Evolutionary conservation across 2,797 vertebrate genomes (phyloP).

Genomic region (Pelochelys cantorii): DNA sequence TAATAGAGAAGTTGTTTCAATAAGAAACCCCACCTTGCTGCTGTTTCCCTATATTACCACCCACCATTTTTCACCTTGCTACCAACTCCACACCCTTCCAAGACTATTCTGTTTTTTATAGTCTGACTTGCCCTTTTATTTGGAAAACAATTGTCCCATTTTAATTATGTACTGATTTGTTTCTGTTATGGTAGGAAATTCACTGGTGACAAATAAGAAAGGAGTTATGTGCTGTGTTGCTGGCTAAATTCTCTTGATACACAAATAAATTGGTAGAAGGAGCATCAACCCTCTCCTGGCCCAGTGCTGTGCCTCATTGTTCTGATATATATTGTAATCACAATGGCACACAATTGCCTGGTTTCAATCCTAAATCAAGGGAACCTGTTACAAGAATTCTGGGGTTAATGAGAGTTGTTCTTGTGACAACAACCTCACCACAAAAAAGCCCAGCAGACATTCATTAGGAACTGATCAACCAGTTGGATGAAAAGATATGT

Average conservation of each 20-base stretch:
- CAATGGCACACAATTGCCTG: background rate
- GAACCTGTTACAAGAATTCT: conserved; percentile 3
- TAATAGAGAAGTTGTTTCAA: background rate
- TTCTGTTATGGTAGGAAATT: background rate
- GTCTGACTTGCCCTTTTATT: background rate
- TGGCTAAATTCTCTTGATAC: background rate
- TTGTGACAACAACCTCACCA: background rate
- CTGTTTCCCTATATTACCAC: background rate
- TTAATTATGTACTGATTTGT: background rate
- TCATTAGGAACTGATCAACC: conserved; percentile 25
- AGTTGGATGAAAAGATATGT: background rate
- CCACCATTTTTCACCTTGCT: background rate
- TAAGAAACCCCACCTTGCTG: background rate
- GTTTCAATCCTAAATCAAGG: conserved; percentile 21
- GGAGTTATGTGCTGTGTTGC: background rate
- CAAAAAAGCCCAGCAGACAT: background rate
- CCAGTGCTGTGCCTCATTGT: background rate
- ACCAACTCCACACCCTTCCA: background rate
- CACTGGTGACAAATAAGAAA: background rate
- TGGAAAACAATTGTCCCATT: background rate
- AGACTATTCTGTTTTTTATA: background rate
- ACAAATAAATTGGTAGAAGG: background rate
- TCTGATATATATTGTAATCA: conserved; percentile 24
- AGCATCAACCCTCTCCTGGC: background rate
- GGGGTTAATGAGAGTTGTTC: background rate